Evolutionary conservation across 2,888 invertebrate species (phyloP), one percentile per base, ranked within the genome.

Genomic region (Eilema griseolum): DNA sequence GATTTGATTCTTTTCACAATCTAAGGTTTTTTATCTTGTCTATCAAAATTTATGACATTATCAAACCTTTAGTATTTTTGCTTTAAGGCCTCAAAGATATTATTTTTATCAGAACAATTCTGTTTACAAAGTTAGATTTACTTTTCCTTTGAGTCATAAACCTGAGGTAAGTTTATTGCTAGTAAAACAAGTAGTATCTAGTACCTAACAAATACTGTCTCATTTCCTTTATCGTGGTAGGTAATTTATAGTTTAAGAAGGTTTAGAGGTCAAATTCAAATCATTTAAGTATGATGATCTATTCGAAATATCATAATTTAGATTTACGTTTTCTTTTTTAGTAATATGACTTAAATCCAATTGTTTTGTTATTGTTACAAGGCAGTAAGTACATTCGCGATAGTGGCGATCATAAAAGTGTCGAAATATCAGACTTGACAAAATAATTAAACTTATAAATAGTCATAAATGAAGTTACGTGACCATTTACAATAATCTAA

Each of bases 141-240:
- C 26, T 56, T 12, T 37, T 23, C 12, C 37, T 24, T 57, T 31
- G 20, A 37, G 37, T 16, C 59, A 37, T 61, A 67, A 64, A 59
- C 31, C 5, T 67, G 61, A 28, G 64, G 46, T 76, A 73, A 69
- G 64, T 76, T 78, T 73, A 76, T 73, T 64, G 71, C 72, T 65
- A 69, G 63, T 78, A 74, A 80, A 80, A 66, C 72, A 70, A 37
- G 59, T 67, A 16, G 24, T 62, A 70, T 28, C 28, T 64, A 41
- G 10, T 63, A 46, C 65, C 70, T 63, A 71, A 61, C n/a, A 23
- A 77, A 41, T 28, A 46, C 46, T 68, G 57, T 56, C 64, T 69
- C 61, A 77, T 80, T 80, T 72, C 64, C n/a, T 76, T 76, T 74
- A 80, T 66, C 61, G 67, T 46, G n/a, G n/a, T n/a, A 57, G n/a